Evolutionary conservation across 2,113 vertebrate species (phyloP).

Genomic region (Strix uralensis): DNA sequence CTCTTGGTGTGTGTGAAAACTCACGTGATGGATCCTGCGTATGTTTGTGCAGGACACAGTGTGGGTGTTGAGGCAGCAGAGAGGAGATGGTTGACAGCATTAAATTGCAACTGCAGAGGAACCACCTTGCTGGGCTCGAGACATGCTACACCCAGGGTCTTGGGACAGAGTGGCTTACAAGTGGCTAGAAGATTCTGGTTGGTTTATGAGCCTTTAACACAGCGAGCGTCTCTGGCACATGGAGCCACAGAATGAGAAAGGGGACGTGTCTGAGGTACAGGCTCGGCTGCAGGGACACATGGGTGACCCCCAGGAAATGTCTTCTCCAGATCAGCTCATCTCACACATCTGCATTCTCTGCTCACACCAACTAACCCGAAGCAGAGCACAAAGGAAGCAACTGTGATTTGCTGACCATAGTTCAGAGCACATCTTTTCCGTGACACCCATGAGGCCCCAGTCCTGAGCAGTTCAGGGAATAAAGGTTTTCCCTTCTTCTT

Average conservation of each 20-base stretch:
- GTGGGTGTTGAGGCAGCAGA: background rate
- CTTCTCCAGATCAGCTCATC: background rate
- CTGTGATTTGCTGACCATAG: background rate
- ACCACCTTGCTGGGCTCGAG: background rate
- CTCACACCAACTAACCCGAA: background rate
- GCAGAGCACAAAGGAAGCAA: background rate
- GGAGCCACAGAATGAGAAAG: background rate
- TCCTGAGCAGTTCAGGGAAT: background rate
- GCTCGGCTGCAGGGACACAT: background rate
- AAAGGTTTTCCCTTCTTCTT: background rate
- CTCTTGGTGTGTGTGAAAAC: background rate
- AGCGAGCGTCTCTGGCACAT: rapidly evolving
- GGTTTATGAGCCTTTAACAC: background rate
- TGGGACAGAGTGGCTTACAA: rapidly evolving
- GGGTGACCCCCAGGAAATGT: background rate
- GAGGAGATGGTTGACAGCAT: background rate
- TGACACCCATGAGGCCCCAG: background rate
- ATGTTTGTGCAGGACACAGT: background rate
- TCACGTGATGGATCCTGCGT: background rate
- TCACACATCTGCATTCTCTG: background rate
- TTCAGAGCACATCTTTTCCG: background rate
- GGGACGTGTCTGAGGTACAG: background rate
- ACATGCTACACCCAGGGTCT: rapidly evolving
- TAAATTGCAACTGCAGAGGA: background rate
- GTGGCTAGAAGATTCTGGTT: background rate